Evolutionary conservation across 2,113 vertebrate species (phyloP).

Genomic region (Diglossa brunneiventris): DNA sequence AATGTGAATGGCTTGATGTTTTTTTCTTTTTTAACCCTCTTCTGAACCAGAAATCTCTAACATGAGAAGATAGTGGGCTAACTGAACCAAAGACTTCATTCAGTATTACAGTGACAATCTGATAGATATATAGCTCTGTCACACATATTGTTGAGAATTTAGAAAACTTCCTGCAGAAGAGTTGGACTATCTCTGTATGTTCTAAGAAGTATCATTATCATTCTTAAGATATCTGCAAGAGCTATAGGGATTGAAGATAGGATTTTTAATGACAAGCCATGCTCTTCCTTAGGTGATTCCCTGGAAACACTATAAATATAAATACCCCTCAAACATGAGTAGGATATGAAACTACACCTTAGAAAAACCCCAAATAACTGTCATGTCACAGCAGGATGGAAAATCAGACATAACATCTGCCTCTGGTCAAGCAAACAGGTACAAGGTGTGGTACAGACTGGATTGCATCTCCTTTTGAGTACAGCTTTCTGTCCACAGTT

Average conservation of each 20-base stretch:
- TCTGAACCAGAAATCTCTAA: not conserved
- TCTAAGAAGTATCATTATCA: not conserved
- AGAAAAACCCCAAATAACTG: not conserved
- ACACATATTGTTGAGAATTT: not conserved
- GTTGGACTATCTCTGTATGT: not conserved
- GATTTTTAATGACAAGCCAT: not conserved
- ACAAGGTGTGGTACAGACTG: not conserved
- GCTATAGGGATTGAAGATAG: not conserved
- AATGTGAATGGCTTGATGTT: not conserved
- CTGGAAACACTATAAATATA: not conserved
- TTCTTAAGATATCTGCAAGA: not conserved
- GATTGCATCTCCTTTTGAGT: not conserved
- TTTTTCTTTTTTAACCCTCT: not conserved
- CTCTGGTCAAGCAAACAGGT: not conserved
- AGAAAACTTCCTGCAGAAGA: not conserved
- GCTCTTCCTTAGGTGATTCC: not conserved
- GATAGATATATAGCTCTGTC: not conserved
- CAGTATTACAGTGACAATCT: not conserved
- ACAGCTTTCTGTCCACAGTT: not conserved
- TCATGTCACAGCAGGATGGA: not conserved
- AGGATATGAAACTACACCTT: not conserved
- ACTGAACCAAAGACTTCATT: not conserved
- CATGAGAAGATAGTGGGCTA: not conserved
- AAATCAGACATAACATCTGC: not conserved
- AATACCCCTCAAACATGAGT: not conserved